Base-by-base conservation (phyloP, 1,140 invertebrate genomes). In the Micrasema minimum region DNA sequence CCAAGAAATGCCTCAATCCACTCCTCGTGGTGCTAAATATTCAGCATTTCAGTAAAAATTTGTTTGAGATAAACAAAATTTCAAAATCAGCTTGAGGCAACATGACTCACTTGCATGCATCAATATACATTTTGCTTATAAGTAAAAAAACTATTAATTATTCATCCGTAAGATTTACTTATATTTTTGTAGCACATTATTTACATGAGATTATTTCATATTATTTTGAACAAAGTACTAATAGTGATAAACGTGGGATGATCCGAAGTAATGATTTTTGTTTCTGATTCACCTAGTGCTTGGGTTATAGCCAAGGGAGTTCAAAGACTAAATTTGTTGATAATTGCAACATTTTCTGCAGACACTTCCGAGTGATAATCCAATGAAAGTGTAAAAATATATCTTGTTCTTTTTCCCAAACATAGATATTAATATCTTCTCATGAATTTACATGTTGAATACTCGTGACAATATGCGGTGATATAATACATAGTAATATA, bases 321-420 rank as follows among this genome's bases (percentile, higher is more conserved):
- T 41, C 35, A 43, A 59, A 59, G 55, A 59, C 55, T 59, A 59
- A 59, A 59, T 59, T 59, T 59, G 35, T 59, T 59, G 55, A 59
- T 59, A 35, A 59, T 59, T 59, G 38, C 38, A 38, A 22, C 55
- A 41, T 59, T 31, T 59, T 59, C 38, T 59, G 38, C 35, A 41
- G 37, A 59, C 35, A 59, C 20, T 31, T 31, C 3, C 14, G 9
- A 48, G 9, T 16, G 16, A 48, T 18, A 48, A 48, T 20, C 2
- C 9, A 48, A 18, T 48, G 14, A 6, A 18, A 48, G 18, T 20
- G 16, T 20, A 16, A 48, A 48, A 48, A 2, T 18, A 48, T 48
- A 48, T 48, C n/a, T 46, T 23, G 11, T 51, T 4, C 22, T 23
- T 14, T 14, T 46, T 46, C 5, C 5, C 3, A 46, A 46, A 46